These are phyloP conservation scores for Labia minor DNA, from an alignment of 2,888 invertebrate genomes.

Conservation along the genomic window DNA sequence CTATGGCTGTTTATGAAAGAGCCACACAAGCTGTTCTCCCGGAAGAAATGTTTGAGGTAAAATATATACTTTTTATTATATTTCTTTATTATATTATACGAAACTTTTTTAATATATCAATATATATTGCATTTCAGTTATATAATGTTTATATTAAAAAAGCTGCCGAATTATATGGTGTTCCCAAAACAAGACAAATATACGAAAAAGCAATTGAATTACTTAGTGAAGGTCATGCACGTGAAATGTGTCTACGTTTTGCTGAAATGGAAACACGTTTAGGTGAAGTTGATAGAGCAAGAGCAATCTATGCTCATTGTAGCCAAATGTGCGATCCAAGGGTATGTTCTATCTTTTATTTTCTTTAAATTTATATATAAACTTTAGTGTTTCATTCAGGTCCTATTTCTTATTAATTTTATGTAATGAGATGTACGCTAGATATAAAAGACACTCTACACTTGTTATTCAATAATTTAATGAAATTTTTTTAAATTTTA, in stretches of 20 bases:
- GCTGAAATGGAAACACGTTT: slow-evolving; percentile 97
- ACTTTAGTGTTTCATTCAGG: slow-evolving; percentile 3
- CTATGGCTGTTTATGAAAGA: slow-evolving; percentile 97
- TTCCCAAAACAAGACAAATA: slow-evolving; percentile 92
- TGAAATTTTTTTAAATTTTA: slow-evolving; percentile 29
- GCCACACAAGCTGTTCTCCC: slow-evolving; percentile 85
- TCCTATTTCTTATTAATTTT: neutral
- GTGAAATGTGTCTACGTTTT: slow-evolving; percentile 93
- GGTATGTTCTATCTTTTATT: slow-evolving; percentile 46
- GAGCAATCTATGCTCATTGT: slow-evolving; percentile 95
- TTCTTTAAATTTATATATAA: neutral
- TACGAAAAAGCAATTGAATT: slow-evolving; percentile 97
- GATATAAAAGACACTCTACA: neutral
- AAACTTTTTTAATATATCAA: neutral
- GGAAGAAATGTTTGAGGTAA: slow-evolving; percentile 86
- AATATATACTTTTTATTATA: slow-evolving; percentile 21
- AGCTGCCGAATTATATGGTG: slow-evolving; percentile 94
- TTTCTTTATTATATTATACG: neutral
- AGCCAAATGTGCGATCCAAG: slow-evolving; percentile 99
- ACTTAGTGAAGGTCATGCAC: slow-evolving; percentile 76
- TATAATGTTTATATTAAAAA: slow-evolving; percentile 98
- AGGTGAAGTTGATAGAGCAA: slow-evolving; percentile 94
- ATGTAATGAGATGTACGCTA: neutral
- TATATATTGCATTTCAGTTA: slow-evolving; percentile 46
- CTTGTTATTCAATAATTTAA: neutral